A percentile compares a stretch with the other conserved stretches of the same genome.
Conservation (phyloP, 2,888 invertebrate genomes). For the Empis livida region DNA sequence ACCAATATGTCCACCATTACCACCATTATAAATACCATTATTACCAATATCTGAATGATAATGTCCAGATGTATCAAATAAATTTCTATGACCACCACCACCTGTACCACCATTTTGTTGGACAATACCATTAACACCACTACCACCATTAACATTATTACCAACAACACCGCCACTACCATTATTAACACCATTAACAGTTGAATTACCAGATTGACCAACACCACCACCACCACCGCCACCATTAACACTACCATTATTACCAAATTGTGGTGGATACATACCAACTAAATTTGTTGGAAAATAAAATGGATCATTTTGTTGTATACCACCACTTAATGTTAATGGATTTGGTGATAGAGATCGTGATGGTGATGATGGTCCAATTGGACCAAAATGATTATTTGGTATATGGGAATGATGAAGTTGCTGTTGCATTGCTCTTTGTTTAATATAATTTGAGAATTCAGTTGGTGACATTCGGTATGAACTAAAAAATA, state of each 20-base stretch:
- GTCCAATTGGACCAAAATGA: conserved; percentile 44
- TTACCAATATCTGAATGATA: conserved; percentile 19
- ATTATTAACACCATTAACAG: background rate
- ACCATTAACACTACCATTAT: conserved; percentile 14
- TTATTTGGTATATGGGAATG: conserved; percentile 26
- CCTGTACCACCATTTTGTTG: conserved; percentile 1
- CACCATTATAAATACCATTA: conserved; percentile 10
- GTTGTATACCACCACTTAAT: conserved; percentile 25
- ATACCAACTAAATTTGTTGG: conserved; percentile 34
- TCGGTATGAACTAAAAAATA: conserved; percentile 43
- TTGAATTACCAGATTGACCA: conserved; percentile 1
- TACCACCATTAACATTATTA: no score
- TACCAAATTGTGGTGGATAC: conserved; percentile 27
- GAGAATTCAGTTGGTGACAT: conserved; percentile 98
- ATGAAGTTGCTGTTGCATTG: conserved; percentile 71
- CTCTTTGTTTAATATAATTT: conserved; percentile 91
- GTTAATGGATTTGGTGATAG: conserved; percentile 44
- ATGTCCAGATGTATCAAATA: conserved; percentile 28
- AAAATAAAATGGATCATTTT: conserved; percentile 49
- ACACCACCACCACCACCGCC: conserved; percentile 11
- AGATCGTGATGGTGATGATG: conserved; percentile 46
- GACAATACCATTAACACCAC: no score
- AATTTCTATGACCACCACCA: conserved; percentile 24
- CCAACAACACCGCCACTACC: no score
- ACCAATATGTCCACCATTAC: conserved; percentile 13